Evolutionary conservation across 1,140 invertebrate species (phyloP).

Genomic region (Adelges cooleyi): DNA sequence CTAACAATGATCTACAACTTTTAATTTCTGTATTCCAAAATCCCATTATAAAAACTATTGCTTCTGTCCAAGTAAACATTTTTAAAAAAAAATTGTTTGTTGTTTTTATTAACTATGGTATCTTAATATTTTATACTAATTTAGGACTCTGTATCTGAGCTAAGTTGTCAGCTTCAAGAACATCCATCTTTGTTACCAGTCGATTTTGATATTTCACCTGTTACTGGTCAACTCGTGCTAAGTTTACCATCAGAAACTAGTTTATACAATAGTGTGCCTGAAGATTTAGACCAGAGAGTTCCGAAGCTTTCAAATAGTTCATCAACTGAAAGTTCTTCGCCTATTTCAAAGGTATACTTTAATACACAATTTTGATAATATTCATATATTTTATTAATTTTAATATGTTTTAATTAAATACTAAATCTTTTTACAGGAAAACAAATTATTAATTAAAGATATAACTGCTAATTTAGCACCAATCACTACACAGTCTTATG

Average conservation of each 20-base stretch:
- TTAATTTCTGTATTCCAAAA: constrained; percentile 79
- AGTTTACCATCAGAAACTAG: constrained; percentile 38
- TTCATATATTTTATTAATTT: no score
- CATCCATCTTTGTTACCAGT: constrained; percentile 84
- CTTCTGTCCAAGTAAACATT: constrained; percentile 59
- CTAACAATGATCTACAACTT: constrained; percentile 72
- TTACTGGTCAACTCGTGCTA: constrained; percentile 50
- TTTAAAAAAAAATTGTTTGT: not conserved
- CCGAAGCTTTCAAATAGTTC: constrained; percentile 44
- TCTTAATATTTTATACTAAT: constrained; percentile 23
- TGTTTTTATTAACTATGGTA: not conserved
- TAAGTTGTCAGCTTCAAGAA: constrained; percentile 66
- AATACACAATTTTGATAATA: no score
- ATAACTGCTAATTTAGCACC: constrained; percentile 40
- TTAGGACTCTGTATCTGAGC: constrained; percentile 65
- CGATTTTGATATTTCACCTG: constrained; percentile 76
- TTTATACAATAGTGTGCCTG: constrained; percentile 15
- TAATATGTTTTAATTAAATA: no score
- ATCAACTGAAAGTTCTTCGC: constrained; percentile 38
- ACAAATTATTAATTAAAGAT: constrained; percentile 39
- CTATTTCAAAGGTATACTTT: constrained; percentile 25
- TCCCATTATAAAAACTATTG: constrained; percentile 81
- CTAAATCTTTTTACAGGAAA: constrained; percentile 33
- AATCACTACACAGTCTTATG: constrained; percentile 49
- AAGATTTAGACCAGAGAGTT: constrained; percentile 39